Conservation (phyloP, 2,797 vertebrate species). For the Oreochromis mossambicus region DNA sequence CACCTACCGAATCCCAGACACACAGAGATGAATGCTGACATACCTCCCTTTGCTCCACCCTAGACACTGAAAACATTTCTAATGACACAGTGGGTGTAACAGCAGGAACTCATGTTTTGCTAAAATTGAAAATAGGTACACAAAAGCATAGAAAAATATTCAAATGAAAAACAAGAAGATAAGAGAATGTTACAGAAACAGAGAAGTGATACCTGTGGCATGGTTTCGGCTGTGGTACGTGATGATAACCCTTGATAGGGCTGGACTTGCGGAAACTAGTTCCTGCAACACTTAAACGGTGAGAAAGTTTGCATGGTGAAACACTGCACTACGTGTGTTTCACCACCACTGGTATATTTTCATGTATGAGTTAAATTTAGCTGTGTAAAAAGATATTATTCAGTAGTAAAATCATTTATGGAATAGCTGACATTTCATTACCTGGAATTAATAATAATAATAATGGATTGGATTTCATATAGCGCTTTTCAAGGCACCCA, state of each 20-base stretch:
- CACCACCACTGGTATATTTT: neutral
- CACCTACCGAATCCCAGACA: neutral
- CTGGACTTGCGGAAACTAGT: slow-evolving; percentile 15
- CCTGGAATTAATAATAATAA: too few relatives aligned
- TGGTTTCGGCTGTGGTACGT: neutral
- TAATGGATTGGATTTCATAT: too few relatives aligned
- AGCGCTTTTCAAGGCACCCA: too few relatives aligned
- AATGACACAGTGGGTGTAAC: neutral
- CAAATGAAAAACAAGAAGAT: neutral
- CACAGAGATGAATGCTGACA: neutral
- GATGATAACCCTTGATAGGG: neutral
- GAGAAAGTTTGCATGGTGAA: neutral
- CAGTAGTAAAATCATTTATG: neutral
- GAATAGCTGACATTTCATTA: neutral
- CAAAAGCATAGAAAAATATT: neutral
- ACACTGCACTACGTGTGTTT: neutral
- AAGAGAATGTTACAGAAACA: neutral
- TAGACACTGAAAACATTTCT: neutral
- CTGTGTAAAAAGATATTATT: neutral
- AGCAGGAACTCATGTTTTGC: neutral
- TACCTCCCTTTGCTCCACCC: neutral
- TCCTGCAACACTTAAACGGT: neutral
- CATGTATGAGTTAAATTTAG: neutral
- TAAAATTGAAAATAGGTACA: neutral
- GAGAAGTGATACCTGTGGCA: neutral